Percentiles rank a stretch among this genome's conserved stretches.
Conservation (phyloP, 2,797 vertebrate species). For the Poeciliopsis turneri region DNA sequence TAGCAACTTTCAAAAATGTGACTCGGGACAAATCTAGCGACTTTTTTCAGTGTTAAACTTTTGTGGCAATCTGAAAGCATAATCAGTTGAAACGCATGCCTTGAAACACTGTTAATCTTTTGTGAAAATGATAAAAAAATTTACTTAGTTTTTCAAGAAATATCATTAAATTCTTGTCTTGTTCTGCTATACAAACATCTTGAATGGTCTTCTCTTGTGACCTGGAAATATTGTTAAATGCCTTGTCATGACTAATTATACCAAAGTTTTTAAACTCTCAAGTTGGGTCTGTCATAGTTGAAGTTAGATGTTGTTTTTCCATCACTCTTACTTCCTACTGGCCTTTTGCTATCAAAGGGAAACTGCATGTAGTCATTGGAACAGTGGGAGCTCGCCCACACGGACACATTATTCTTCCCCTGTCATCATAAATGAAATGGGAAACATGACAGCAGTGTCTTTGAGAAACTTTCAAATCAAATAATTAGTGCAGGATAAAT, state of each 20-base stretch:
- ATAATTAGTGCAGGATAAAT: conserved; percentile 49
- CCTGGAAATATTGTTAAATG: neutral
- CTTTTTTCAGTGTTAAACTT: too few relatives aligned
- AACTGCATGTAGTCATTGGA: conserved; percentile 44
- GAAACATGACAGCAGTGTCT: conserved; percentile 56
- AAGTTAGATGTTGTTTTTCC: conserved; percentile 57
- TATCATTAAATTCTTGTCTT: neutral
- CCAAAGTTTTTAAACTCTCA: conserved; percentile 51
- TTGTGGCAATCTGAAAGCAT: too few relatives aligned
- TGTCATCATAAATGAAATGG: conserved; percentile 65
- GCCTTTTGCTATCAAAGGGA: conserved; percentile 58
- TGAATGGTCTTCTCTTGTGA: neutral
- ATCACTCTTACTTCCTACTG: conserved; percentile 49
- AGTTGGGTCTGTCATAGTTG: conserved; percentile 45
- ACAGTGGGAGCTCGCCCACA: conserved; percentile 49
- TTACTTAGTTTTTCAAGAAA: neutral
- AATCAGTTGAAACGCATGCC: neutral
- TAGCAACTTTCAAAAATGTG: too few relatives aligned
- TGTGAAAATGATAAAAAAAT: neutral
- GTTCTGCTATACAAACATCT: neutral
- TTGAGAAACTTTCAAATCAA: conserved; percentile 34
- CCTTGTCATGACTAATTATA: conserved; percentile 45
- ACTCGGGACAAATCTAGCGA: too few relatives aligned
- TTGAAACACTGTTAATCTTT: neutral
- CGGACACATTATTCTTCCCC: conserved; percentile 48